Conservation (phyloP, 2,797 vertebrate species). For the Rhinella marina region DNA sequence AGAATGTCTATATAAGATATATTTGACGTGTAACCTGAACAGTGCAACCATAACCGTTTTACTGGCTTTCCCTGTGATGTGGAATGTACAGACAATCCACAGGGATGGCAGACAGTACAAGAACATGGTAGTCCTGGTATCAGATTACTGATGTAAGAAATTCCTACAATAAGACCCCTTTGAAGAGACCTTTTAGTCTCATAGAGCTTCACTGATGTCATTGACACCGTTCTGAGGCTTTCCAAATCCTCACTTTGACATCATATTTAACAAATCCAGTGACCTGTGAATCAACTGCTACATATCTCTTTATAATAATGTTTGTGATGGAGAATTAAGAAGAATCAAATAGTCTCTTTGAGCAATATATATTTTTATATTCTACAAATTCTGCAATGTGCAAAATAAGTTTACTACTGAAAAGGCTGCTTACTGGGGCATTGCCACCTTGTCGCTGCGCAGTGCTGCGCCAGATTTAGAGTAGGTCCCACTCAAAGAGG, state of each 20-base stretch:
- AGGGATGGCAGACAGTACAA: background rate
- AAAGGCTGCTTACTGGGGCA: no score
- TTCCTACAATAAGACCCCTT: slow-evolving; percentile 8
- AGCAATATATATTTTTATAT: no score
- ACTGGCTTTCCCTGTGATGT: slow-evolving; percentile 30
- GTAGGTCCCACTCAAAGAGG: no score
- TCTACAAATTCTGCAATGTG: no score
- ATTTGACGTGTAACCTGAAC: background rate
- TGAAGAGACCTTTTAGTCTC: slow-evolving; percentile 19
- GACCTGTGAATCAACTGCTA: background rate
- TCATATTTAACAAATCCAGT: background rate
- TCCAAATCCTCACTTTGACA: background rate
- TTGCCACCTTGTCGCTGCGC: no score
- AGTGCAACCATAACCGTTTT: background rate
- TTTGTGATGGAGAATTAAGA: no score
- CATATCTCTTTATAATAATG: no score
- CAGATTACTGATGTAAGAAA: slow-evolving; percentile 31
- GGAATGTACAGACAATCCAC: slow-evolving; percentile 19
- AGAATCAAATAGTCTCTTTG: no score
- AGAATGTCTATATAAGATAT: background rate
- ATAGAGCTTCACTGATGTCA: background rate
- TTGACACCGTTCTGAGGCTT: slow-evolving; percentile 24
- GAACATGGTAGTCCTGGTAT: slow-evolving; percentile 3
- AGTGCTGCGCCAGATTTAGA: no score
- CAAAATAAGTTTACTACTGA: no score